Conservation (phyloP, 2,113 vertebrate genomes). For the Myodes glareolus region DNA sequence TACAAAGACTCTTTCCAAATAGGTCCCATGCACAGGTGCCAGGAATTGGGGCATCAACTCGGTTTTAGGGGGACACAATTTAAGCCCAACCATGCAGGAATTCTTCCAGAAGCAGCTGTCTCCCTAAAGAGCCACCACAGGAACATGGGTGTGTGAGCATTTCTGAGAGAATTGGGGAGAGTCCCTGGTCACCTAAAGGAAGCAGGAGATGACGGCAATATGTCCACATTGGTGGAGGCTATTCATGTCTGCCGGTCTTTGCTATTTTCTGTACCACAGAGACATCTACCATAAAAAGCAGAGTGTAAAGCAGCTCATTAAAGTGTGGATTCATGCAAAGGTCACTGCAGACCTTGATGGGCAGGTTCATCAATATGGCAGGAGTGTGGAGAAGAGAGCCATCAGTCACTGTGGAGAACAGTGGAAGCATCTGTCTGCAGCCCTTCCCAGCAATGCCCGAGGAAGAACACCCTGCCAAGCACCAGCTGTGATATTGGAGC, state of each 20-base stretch:
- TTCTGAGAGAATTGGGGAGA: not conserved
- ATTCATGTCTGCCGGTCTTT: accelerated
- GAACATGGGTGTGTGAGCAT: no score
- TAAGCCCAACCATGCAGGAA: accelerated
- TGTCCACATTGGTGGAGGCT: no score
- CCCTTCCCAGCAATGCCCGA: not conserved
- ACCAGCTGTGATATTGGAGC: no score
- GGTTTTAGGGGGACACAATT: not conserved
- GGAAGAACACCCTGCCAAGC: not conserved
- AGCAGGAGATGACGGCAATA: not conserved
- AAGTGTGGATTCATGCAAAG: no score
- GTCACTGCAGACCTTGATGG: not conserved
- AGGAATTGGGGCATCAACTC: no score
- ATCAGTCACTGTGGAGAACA: not conserved
- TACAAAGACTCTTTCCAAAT: not conserved
- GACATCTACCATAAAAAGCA: not conserved
- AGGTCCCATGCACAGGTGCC: not conserved
- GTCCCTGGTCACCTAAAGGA: not conserved
- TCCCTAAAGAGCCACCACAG: not conserved
- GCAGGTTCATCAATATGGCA: not conserved
- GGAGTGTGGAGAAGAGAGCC: not conserved
- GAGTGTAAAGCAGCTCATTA: not conserved
- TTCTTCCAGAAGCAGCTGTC: not conserved
- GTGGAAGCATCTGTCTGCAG: not conserved
- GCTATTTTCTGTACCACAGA: not conserved